Percentiles rank a stretch among this genome's conserved stretches.
phyloP scores from a whole-genome alignment of 2,113 vertebrate genomes.

The Felis chaus region DNA sequence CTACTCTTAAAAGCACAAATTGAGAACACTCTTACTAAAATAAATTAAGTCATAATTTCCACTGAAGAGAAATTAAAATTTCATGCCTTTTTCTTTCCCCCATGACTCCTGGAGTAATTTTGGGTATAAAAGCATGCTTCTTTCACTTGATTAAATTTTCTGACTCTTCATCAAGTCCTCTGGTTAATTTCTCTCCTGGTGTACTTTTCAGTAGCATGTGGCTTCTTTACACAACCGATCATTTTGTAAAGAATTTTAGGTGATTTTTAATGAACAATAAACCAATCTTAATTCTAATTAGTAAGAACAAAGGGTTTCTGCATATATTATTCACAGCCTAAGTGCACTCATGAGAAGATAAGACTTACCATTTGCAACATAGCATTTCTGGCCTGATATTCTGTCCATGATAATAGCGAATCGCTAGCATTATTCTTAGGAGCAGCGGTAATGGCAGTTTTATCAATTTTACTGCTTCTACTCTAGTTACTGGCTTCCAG shows the following conservation, averaged over 20 bases:
- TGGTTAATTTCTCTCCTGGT: slow-evolving; percentile 39
- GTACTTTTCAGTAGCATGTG: neutral
- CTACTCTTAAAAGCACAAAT: neutral
- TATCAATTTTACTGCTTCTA: neutral
- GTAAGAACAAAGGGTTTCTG: slow-evolving; percentile 28
- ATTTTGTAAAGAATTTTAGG: slow-evolving; percentile 41
- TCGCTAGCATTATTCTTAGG: neutral
- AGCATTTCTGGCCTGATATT: slow-evolving; percentile 8
- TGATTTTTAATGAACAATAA: slow-evolving; percentile 55
- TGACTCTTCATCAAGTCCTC: neutral
- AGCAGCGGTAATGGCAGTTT: neutral
- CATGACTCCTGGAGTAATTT: neutral
- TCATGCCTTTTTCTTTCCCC: neutral
- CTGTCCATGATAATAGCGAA: neutral
- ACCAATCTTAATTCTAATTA: slow-evolving; percentile 35
- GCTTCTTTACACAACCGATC: slow-evolving; percentile 15
- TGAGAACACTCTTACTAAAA: slow-evolving; percentile 6
- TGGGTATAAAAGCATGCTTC: neutral
- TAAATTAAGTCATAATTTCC: slow-evolving; percentile 48
- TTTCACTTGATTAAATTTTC: slow-evolving; percentile 44
- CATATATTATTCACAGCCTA: neutral
- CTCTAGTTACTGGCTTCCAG: neutral
- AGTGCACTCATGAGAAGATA: neutral
- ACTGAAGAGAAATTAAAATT: slow-evolving; percentile 49
- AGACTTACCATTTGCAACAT: neutral